Base-by-base conservation (phyloP, 2,113 vertebrate genomes). In the Rhegmatorhina hoffmannsi region DNA sequence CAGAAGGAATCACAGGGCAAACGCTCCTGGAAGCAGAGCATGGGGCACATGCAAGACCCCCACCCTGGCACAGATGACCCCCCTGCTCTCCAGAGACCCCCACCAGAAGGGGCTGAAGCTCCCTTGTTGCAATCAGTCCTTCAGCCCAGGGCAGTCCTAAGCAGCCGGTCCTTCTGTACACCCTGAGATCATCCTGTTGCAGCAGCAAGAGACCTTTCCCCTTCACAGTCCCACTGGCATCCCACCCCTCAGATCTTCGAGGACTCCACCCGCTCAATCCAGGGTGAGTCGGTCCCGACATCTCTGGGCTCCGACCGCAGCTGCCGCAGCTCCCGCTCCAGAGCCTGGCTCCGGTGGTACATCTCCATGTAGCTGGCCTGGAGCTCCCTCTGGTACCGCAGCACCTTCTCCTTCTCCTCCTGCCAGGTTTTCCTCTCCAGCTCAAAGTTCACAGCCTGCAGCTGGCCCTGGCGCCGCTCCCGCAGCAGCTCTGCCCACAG, bases 291-390 rank as follows among this genome's bases (percentile, higher is more conserved):
- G 0, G 88, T 55, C 31, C 92, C 86, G 2, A 98, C 90, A 1
- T 97, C 96, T 56, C 95, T 94, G 40, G 97, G 90, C 74, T 97
- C 97, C 0, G 87, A 85, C 46, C 94, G 97, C 83, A 95, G 97
- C 85, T 98, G 98, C 73, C 97, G 97, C 85, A 99, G 96, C 96
- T 99, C 98, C 92, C 97, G 98, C 92, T 99, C 99, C 88, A 99
- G 97, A 0, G 70, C 98, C 92, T 99, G 98, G 84, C 98, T 99
- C 95, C 98, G 98, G 96, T 98, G 99, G 96, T 99, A 99, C 99
- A 99, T 99, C 91, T 99, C 99, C 97, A 99, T 97, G 97, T 99
- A 99, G 97, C 99, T 98, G 94, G 98, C 98, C 98, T 99, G 99
- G 96, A 99, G 99, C 97, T 97, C 97, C 77, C 98, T 97, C 98